These are phyloP conservation scores for Nebria brevicollis DNA, from an alignment of 2,888 invertebrate species.

Conservation along the genomic window DNA sequence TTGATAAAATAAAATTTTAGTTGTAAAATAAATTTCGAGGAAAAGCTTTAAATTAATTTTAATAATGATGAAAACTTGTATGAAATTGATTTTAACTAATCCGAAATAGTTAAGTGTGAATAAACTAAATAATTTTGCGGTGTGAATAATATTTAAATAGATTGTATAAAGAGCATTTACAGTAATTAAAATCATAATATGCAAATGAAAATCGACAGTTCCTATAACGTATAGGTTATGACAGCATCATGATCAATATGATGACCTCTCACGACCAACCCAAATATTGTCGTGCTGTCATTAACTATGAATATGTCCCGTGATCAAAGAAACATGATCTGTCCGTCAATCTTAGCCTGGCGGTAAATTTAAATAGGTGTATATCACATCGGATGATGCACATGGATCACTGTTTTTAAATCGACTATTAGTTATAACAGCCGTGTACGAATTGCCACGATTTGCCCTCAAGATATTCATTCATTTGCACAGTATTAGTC, in stretches of 20 bases:
- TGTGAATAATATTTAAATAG: not conserved
- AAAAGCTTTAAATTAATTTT: too few relatives aligned
- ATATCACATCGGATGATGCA: not conserved
- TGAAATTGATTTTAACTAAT: too few relatives aligned
- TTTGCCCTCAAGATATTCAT: not conserved
- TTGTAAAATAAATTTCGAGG: too few relatives aligned
- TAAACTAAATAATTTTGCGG: too few relatives aligned
- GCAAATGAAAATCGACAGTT: not conserved
- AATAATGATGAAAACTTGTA: too few relatives aligned
- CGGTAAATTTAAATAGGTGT: not conserved
- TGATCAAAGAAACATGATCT: slow-evolving; percentile 26
- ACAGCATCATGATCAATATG: not conserved
- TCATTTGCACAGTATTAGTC: not conserved
- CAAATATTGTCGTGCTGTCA: slow-evolving; percentile 45
- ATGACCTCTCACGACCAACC: slow-evolving; percentile 46
- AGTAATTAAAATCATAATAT: not conserved
- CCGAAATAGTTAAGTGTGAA: not conserved
- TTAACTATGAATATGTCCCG: slow-evolving; percentile 23
- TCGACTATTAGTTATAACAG: not conserved
- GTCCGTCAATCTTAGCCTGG: slow-evolving; percentile 25
- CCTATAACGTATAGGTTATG: slow-evolving; percentile 10
- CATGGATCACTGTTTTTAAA: not conserved
- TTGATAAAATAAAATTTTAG: too few relatives aligned
- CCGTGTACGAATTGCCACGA: not conserved
- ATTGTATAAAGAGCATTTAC: not conserved